Evolutionary conservation across 1,140 invertebrate species (phyloP).

Genomic region (Halesus radiatus): DNA sequence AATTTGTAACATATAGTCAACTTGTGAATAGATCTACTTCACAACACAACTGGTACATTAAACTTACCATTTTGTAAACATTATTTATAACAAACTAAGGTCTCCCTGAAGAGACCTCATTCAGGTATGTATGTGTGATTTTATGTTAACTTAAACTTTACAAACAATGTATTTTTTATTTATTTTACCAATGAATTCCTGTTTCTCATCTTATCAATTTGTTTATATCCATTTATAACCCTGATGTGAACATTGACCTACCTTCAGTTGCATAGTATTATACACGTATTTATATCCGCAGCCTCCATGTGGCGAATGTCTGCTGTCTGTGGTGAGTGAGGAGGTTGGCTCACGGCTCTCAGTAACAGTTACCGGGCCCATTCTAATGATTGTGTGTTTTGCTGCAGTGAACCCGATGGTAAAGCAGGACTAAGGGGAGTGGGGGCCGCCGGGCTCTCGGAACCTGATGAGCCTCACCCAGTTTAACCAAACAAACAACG

Average conservation of each 20-base stretch:
- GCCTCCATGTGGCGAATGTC: too few relatives aligned
- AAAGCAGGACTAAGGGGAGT: constrained; percentile 32
- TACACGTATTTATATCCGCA: constrained; percentile 1
- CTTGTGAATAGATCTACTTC: constrained; percentile 53
- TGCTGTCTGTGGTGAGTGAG: not conserved
- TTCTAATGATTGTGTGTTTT: constrained; percentile 55
- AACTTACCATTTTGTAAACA: constrained; percentile 50
- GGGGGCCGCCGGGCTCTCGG: constrained; percentile 57
- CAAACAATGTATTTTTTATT: constrained; percentile 29
- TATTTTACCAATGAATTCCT: constrained; percentile 37
- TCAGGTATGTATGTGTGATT: constrained; percentile 51
- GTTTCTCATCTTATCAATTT: constrained; percentile 19
- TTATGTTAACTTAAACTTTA: constrained; percentile 28
- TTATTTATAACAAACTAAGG: constrained; percentile 34
- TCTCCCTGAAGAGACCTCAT: constrained; percentile 22
- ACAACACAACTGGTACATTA: constrained; percentile 46
- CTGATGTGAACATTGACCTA: not conserved
- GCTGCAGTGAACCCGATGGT: constrained; percentile 48
- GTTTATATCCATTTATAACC: constrained; percentile 20
- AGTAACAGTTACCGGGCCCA: constrained; percentile 12
- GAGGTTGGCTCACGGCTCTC: too few relatives aligned
- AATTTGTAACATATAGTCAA: constrained; percentile 55
- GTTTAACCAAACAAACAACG: constrained; percentile 60
- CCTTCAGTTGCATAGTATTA: not conserved
- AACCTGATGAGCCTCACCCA: constrained; percentile 66